Evolutionary conservation across 2,113 vertebrate genomes (phyloP).

Genomic region (Cottus gobio): DNA sequence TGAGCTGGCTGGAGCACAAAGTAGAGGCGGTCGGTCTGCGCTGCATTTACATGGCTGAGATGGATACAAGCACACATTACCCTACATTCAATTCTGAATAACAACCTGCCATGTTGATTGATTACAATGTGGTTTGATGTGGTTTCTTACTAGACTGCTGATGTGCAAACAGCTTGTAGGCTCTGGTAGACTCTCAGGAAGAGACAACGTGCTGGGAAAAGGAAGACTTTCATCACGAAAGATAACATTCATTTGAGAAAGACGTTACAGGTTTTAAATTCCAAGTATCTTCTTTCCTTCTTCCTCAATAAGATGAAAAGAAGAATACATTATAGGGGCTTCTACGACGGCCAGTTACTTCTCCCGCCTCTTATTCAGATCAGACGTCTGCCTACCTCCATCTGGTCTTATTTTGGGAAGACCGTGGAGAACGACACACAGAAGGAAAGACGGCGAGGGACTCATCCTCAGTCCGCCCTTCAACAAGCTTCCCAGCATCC

Average conservation of each 20-base stretch:
- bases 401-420: conserved; percentile 85
- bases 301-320: background rate
- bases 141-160: conserved; percentile 92
- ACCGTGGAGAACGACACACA: conserved; percentile 88
- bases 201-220: conserved; percentile 85
- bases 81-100: background rate
- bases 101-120: background rate
- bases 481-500: conserved; percentile 88
- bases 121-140: background rate
- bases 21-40: conserved; percentile 84
- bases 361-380: background rate
- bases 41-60: conserved; percentile 84
- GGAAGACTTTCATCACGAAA: background rate
- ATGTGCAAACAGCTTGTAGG: conserved; percentile 91
- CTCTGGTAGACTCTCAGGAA: conserved; percentile 94
- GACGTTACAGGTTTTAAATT: background rate
- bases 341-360: background rate
- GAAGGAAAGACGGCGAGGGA: conserved; percentile 87
- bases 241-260: background rate
- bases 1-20: conserved; percentile 91
- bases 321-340: background rate
- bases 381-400: conserved; percentile 80
- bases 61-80: conserved; percentile 38
- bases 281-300: background rate
- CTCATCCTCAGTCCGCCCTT: conserved; percentile 88